Conservation (phyloP, 2,113 vertebrate genomes). For the Otolemur garnettii region DNA sequence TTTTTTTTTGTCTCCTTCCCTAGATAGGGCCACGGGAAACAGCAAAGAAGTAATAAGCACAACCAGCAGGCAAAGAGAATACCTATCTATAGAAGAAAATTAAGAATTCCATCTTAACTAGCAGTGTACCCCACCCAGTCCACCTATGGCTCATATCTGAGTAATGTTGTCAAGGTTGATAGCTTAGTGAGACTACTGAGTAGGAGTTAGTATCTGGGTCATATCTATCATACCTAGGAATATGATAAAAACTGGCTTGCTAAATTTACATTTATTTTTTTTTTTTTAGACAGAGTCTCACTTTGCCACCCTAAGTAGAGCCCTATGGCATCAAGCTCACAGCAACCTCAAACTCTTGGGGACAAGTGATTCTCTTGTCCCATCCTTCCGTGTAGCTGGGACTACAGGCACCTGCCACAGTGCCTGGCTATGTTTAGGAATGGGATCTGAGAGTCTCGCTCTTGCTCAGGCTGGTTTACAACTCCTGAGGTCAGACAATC, state of each 20-base stretch:
- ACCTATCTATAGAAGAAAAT: background rate
- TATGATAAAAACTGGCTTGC: background rate
- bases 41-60: background rate
- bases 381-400: no score
- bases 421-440: no score
- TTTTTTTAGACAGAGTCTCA: no score
- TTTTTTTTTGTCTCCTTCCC: background rate
- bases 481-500: no score
- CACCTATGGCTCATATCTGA: background rate
- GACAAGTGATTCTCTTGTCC: no score
- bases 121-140: background rate
- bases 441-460: no score
- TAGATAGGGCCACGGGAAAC: background rate
- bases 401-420: no score
- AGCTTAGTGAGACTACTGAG: background rate
- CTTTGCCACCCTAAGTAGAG: no score
- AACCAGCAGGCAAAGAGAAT: background rate
- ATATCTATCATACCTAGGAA: background rate
- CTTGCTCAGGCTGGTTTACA: no score
- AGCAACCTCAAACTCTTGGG: no score
- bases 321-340: no score
- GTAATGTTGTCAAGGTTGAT: background rate
- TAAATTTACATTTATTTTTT: conserved; percentile 12
- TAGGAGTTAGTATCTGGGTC: background rate
- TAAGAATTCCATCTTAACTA: conserved; percentile 10